These are phyloP conservation scores for Sericinus montela DNA, from an alignment of 2,888 invertebrate species.

Conservation along the genomic window DNA sequence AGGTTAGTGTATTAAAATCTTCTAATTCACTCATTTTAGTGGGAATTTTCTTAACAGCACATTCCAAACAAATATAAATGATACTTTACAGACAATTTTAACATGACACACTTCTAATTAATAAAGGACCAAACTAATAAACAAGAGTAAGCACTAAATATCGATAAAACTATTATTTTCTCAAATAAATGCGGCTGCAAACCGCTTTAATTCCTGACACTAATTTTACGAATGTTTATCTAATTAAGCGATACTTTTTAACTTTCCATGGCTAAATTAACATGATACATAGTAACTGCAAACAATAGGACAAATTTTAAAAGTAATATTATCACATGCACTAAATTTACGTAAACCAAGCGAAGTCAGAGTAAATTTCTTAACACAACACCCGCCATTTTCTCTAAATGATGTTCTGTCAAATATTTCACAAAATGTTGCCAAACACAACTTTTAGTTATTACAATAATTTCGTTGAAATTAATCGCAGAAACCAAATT, in stretches of 20 bases:
- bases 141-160: conserved; percentile 1
- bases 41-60: conserved; percentile 23
- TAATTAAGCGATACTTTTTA: not conserved
- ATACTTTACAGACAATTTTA: conserved; percentile 3
- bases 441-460: too few relatives aligned
- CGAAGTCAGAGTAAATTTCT: conserved; percentile 27
- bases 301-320: not conserved
- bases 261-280: not conserved
- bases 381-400: conserved; percentile 72
- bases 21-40: conserved; percentile 67
- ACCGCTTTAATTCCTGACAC: conserved; percentile 9
- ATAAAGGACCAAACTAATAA: not conserved
- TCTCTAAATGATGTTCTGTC: conserved; percentile 30
- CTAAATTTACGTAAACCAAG: conserved; percentile 7
- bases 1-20: conserved; percentile 87
- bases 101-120: not conserved
- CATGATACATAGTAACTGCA: not conserved
- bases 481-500: too few relatives aligned
- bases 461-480: too few relatives aligned
- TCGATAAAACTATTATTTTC: conserved; percentile 3
- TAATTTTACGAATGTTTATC: not conserved
- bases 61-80: conserved; percentile 8
- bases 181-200: conserved; percentile 14
- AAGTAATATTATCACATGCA: not conserved
- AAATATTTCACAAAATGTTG: not conserved